These are phyloP conservation scores for Stenodera caucasica DNA, from an alignment of 2,888 invertebrate species.

Conservation along the genomic window DNA sequence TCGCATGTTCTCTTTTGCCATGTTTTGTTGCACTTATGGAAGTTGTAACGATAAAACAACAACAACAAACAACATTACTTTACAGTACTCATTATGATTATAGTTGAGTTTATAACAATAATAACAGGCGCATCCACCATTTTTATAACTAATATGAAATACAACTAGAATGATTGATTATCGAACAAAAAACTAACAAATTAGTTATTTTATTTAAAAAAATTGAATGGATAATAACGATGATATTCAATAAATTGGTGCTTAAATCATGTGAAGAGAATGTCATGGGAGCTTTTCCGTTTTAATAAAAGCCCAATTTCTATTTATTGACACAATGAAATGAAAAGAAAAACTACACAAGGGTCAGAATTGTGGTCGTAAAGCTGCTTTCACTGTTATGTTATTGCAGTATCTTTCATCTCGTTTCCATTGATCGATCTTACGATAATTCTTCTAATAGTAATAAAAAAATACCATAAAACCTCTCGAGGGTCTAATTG, in stretches of 20 bases:
- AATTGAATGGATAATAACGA: neutral
- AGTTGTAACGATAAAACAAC: neutral
- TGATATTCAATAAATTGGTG: neutral
- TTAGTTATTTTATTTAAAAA: neutral
- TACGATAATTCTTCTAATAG: neutral
- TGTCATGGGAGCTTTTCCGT: conserved; percentile 4
- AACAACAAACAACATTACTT: neutral
- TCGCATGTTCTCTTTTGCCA: conserved; percentile 10
- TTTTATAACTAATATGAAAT: neutral
- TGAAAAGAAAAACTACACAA: conserved; percentile 15
- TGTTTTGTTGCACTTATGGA: neutral
- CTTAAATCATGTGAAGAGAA: neutral
- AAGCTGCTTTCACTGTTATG: conserved; percentile 17
- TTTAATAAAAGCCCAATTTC: conserved; percentile 23
- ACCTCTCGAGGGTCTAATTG: neutral
- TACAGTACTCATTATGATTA: neutral
- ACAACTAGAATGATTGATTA: neutral
- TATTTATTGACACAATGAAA: conserved; percentile 22
- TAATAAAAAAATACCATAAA: neutral
- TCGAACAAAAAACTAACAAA: neutral
- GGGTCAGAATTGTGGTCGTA: conserved; percentile 24
- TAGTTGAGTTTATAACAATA: too few relatives aligned
- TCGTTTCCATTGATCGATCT: neutral
- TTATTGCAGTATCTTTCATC: neutral
- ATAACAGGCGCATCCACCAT: conserved; percentile 3